A percentile compares a stretch with the other conserved stretches of the same genome.
phyloP scores from a whole-genome alignment of 1,140 invertebrate genomes.

The Drosophila sproati region DNA sequence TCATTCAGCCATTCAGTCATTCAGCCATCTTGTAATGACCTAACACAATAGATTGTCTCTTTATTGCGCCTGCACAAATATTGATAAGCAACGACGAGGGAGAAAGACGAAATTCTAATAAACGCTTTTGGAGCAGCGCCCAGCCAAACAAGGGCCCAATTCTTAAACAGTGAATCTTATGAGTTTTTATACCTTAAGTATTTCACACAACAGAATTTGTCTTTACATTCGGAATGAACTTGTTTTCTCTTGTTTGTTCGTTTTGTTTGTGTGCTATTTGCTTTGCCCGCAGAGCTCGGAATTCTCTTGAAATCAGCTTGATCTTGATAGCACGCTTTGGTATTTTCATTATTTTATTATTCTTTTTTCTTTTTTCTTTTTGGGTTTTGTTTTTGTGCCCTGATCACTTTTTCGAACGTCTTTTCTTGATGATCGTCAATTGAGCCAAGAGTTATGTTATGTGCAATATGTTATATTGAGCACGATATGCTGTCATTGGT shows the following conservation, averaged over 20 bases:
- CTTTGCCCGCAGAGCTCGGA: constrained; percentile 22
- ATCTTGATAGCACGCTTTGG: constrained; percentile 47
- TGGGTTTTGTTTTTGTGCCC: neutral
- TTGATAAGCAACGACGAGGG: constrained; percentile 34
- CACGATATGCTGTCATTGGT: constrained; percentile 15
- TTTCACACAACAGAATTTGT: constrained; percentile 33
- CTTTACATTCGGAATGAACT: constrained; percentile 20
- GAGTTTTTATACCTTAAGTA: constrained; percentile 22
- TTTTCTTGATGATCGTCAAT: constrained; percentile 21
- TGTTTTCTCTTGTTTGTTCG: constrained; percentile 21
- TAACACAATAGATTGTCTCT: constrained; percentile 36
- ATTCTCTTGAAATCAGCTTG: constrained; percentile 45
- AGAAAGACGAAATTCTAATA: constrained; percentile 14
- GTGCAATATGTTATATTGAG: constrained; percentile 23
- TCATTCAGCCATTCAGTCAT: constrained; percentile 2
- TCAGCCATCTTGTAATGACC: constrained; percentile 27
- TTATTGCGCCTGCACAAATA: constrained; percentile 45
- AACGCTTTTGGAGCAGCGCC: constrained; percentile 13
- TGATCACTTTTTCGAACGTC: constrained; percentile 20
- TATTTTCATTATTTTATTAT: constrained; percentile 2
- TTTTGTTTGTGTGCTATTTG: constrained; percentile 31
- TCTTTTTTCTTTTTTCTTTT: neutral
- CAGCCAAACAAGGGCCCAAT: neutral
- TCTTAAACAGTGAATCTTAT: constrained; percentile 32
- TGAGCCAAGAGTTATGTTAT: constrained; percentile 25